These are phyloP conservation scores for Microplitis deprimator DNA, from an alignment of 2,888 invertebrate genomes.

Conservation along the genomic window DNA sequence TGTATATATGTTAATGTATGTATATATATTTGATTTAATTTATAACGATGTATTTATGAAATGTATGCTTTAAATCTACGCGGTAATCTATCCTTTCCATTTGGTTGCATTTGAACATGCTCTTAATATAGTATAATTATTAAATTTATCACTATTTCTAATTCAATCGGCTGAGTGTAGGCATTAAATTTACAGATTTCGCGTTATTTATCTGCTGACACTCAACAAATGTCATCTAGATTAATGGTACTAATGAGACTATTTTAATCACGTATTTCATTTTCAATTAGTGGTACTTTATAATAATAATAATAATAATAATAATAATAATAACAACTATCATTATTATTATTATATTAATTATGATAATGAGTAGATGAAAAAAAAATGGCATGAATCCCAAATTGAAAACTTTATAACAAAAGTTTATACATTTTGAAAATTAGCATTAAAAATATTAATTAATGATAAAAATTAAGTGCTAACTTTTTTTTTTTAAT, in stretches of 20 bases:
- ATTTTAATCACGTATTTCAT: neutral
- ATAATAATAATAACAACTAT: neutral
- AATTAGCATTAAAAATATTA: too few species aligned
- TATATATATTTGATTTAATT: constrained; percentile 23
- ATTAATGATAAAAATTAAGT: too few species aligned
- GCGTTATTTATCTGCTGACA: neutral
- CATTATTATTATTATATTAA: too few species aligned
- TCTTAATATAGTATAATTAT: constrained; percentile 28
- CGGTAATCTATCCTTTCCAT: constrained; percentile 24
- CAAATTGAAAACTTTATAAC: too few species aligned
- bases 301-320: neutral
- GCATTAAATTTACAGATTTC: constrained; percentile 10
- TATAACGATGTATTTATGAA: constrained; percentile 37
- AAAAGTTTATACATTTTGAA: too few species aligned
- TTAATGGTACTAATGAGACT: neutral
- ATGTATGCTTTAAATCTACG: constrained; percentile 36
- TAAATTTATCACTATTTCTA: constrained; percentile 23
- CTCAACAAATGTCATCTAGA: constrained; percentile 7
- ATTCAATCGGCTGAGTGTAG: constrained; percentile 32
- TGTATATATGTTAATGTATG: constrained; percentile 37
- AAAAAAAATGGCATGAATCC: too few species aligned
- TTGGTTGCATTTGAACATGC: constrained; percentile 7
- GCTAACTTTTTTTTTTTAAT: too few species aligned
- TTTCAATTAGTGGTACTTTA: neutral
- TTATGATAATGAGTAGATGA: too few species aligned